Evolutionary conservation across 1,140 invertebrate genomes (phyloP), one percentile per base, ranked within the genome.

Genomic region (Panagrolaimus sp.): DNA sequence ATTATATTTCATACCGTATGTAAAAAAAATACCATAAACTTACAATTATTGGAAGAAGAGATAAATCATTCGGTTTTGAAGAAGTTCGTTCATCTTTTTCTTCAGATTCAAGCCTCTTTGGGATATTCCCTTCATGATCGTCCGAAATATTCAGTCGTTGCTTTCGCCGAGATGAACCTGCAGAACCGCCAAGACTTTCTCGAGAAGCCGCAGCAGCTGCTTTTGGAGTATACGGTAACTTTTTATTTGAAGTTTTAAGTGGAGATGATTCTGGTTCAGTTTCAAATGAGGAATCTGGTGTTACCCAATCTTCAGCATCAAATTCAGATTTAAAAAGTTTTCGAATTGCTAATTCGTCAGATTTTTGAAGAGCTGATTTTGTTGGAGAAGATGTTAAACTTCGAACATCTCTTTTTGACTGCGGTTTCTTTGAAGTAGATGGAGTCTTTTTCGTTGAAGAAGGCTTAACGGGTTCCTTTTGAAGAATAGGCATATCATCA

Each of bases 151-250:
- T 28, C 17, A 58, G 74, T 38, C 77, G 78, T 17, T 71, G 63
- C 26, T 73, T 68, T 21, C 66, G 73, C 8, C 65, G 66, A 26
- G 65, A 73, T 12, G 74, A 68, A 6, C 74, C 74, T 75, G 17
- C 26, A n/a, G 48, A 21, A 52, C 21, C 52, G 17, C 52, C 17
- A 12, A 6, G 0, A 12, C 17, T 21, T 58, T 28, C 17, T 58
- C n/a, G 48, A 24, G n/a, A 8, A n/a, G 21, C 17, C 10, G 52
- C 52, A 12, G 32, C 32, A 38, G 32, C 32, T 7, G 32, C 32
- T 38, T 38, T 38, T 38, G 32, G 32, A 38, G 32, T 38, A 38
- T 38, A 38, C 32, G 32, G 32, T 38, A 38, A 38, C 7, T 38
- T 38, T 38, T 38, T 38, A 38, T 38, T 38, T 38, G 7, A 38